Base-by-base conservation (phyloP, 2,888 invertebrate species). In the Nomada lathburiana region DNA sequence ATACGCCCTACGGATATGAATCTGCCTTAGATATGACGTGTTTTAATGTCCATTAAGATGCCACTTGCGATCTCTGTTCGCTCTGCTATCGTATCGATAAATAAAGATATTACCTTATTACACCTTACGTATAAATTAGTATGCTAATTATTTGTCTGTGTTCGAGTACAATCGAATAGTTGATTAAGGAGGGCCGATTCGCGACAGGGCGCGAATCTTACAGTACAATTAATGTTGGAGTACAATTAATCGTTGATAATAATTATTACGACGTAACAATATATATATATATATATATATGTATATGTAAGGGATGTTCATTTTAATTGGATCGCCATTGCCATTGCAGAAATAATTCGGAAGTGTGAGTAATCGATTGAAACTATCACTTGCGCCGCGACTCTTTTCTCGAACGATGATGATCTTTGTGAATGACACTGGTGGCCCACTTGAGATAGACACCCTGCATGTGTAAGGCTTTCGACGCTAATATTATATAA, bases 141-240 rank as follows among this genome's bases (percentile, higher is more conserved):
- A 92, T 84, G 89, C 92, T 93, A 93, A 92, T 93, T 92, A 92
- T 93, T 93, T 93, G 92, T 93, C 92, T 92, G 91, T 88, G 88
- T 92, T 90, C 89, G 91, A 92, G 91, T 91, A 90, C 83, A 83
- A 89, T 91, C 89, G 90, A 89, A 86, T 88, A 86, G 70, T 86
- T 84, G 76, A 71, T 71, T 64, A 73, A 71, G 52, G 52, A 64
- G 77, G 29, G 52, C 53, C 59, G 82, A 83, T 77, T 72, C 76
- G 71, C 74, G 70, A 63, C 60, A 5, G 50, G 60, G 50, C 52
- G 73, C 69, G 69, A 83, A 70, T 76, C 67, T 26, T 62, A 70
- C 71, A 73, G 71, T 67, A 62, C 29, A 74, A 75, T 77, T 60
- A 72, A 84, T 78, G 69, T 68, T 77, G 60, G 74, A 78, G 44